A percentile compares a stretch with the other conserved stretches of the same genome.
These are phyloP conservation scores for Neoseiulus cucumeris DNA, from an alignment of 1,140 invertebrate species.

Conservation along the genomic window DNA sequence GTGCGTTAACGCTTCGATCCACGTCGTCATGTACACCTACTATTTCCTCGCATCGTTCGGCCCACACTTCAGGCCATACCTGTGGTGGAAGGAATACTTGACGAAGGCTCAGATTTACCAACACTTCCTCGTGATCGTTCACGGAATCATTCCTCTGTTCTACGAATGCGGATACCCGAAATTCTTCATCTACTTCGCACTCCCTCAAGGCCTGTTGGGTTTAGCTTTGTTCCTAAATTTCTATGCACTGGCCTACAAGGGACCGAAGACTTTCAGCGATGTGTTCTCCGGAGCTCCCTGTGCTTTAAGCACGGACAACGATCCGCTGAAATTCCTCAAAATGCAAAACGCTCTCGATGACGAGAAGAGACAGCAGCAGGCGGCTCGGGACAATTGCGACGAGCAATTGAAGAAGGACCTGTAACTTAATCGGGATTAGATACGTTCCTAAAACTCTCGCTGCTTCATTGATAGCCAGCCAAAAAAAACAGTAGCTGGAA, in stretches of 20 bases:
- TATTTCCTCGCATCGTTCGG: constrained; percentile 27
- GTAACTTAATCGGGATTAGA: too few species aligned
- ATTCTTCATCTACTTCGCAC: constrained; percentile 78
- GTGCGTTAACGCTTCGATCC: constrained; percentile 59
- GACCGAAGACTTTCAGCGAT: constrained; percentile 15
- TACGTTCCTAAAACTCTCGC: too few species aligned
- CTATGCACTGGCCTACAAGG: constrained; percentile 56
- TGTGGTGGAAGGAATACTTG: constrained; percentile 32
- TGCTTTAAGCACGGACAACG: not conserved
- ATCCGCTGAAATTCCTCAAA: not conserved
- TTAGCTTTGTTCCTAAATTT: constrained; percentile 77
- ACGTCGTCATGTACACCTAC: constrained; percentile 30
- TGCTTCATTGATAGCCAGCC: too few species aligned
- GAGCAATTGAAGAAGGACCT: too few species aligned
- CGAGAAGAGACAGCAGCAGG: too few species aligned
- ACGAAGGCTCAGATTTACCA: constrained; percentile 20
- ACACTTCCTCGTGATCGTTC: constrained; percentile 28
- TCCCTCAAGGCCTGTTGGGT: constrained; percentile 73
- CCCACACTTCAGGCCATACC: constrained; percentile 26
- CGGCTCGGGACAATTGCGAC: too few species aligned
- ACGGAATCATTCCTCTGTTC: constrained; percentile 73
- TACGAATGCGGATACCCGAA: constrained; percentile 76
- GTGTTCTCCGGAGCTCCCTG: not conserved
- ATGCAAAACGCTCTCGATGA: not conserved
- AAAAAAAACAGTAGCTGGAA: too few species aligned